Percentiles rank a stretch among this genome's conserved stretches.
Conservation (phyloP, 64 coral and sea anemone genomes). For the Trachythela sp. region DNA sequence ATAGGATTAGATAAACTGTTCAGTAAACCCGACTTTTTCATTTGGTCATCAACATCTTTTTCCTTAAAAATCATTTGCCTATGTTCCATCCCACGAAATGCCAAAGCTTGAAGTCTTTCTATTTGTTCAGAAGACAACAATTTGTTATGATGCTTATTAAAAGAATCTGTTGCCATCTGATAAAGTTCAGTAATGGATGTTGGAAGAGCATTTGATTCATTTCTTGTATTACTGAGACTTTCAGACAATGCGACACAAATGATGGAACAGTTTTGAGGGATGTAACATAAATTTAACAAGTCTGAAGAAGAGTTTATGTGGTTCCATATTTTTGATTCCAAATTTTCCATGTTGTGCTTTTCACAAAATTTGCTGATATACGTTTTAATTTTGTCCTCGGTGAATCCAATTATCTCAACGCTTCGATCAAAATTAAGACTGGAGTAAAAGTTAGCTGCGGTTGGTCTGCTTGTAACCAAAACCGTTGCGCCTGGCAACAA, state of each 20-base stretch:
- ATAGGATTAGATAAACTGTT: too few relatives aligned
- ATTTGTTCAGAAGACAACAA: too few relatives aligned
- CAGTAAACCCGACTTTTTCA: not conserved
- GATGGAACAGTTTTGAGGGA: too few relatives aligned
- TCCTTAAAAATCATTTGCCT: not conserved
- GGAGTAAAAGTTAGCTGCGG: not conserved
- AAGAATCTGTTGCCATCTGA: not conserved
- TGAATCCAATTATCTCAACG: constrained; percentile 26
- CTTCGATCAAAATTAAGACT: not conserved
- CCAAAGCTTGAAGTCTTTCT: not conserved
- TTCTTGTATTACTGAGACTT: not conserved
- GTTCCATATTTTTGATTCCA: not conserved
- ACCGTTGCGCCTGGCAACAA: too few relatives aligned
- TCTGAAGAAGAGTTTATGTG: too few relatives aligned
- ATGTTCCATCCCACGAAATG: not conserved
- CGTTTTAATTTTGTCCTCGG: not conserved
- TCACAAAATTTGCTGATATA: constrained; percentile 23
- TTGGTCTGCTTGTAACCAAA: too few relatives aligned
- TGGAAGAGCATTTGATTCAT: too few relatives aligned
- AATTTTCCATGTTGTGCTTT: too few relatives aligned
- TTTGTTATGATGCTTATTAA: not conserved
- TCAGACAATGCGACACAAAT: not conserved
- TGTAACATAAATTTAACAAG: too few relatives aligned
- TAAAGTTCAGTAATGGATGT: too few relatives aligned
- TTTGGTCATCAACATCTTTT: not conserved